Base-by-base conservation (phyloP, 2,888 invertebrate genomes). In the Drosophila neoperkinsi region DNA sequence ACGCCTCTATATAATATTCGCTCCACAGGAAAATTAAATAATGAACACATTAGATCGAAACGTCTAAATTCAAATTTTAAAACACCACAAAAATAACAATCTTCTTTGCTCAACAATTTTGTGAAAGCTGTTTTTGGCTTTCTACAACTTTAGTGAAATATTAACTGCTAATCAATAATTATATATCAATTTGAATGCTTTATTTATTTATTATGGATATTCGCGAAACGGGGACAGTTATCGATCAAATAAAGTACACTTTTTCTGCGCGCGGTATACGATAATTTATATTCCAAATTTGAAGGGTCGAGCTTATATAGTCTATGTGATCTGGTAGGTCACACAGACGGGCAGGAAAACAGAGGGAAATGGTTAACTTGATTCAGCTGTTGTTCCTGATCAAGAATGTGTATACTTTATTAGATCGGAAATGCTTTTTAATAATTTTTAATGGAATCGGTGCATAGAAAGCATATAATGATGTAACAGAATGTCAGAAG, bases 1-100 rank as follows among this genome's bases (percentile, higher is more conserved):
- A 52, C 9, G 49, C 49, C 49, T 30, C 59, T 38, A 41, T 51
- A 31, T 36, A 60, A 68, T 41, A 43, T 51, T 61, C 11, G 28
- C 21, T 18, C 6, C 36, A 11, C 41, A 25, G 11, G 9, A 18
- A 49, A 49, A 31, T 31, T 13, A 41, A 51, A 38, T 65, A 61
- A 69, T 60, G 30, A 66, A 57, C 28, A 36, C 11, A 36, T 36
- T 36, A 36, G 6, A 36, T 7, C 16, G 21, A 46, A 43, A 50
- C 58, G 25, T 33, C 52, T 30, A 33, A 18, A 34, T 31, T 11
- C 18, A n/a, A 43, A 25, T 41, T 21, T 25, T 7, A 28, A 16
- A 49, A 13, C 7, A 18, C 4, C 34, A 18, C 34, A 28, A 55
- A 36, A 28, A 7, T 25, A n/a, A 7, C n/a, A 55, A 13, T 4